These are phyloP conservation scores for Lithobates sylvaticus DNA, from an alignment of 2,797 vertebrate genomes.

Conservation along the genomic window DNA sequence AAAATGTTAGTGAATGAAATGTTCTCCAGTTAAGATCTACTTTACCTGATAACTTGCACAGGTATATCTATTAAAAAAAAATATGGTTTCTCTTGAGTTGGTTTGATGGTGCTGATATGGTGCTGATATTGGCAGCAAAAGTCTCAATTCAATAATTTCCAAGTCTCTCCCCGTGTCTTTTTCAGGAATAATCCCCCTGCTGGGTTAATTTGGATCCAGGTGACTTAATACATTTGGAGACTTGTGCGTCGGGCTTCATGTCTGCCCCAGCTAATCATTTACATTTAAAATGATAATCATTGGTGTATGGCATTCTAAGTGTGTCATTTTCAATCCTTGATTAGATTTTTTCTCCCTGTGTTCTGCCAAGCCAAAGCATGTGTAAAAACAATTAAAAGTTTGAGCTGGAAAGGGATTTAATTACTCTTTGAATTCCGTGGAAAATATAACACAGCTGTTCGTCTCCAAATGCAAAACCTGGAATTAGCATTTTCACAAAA, in stretches of 20 bases:
- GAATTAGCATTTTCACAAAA: constrained; percentile 75
- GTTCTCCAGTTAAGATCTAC: no score
- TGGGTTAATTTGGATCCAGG: constrained; percentile 39
- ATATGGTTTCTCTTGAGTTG: neutral
- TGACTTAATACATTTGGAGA: constrained; percentile 17
- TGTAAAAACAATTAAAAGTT: constrained; percentile 65
- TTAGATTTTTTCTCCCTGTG: constrained; percentile 52
- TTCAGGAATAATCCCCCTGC: neutral
- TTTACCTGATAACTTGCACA: no score
- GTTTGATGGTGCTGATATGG: neutral
- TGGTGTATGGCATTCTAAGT: constrained; percentile 50
- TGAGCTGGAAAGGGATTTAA: constrained; percentile 64
- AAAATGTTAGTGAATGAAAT: no score
- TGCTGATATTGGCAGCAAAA: no score
- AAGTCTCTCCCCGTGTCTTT: neutral
- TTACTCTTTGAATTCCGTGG: constrained; percentile 63
- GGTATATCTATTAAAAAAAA: no score
- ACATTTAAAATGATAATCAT: constrained; percentile 59
- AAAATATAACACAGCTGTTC: constrained; percentile 70
- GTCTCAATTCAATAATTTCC: neutral
- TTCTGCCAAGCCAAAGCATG: constrained; percentile 60
- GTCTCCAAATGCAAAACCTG: constrained; percentile 70
- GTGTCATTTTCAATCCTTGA: constrained; percentile 48
- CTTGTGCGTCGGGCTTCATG: constrained; percentile 4
- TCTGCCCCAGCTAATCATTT: constrained; percentile 48